phyloP scores from a whole-genome alignment of 2,113 vertebrate species.

The Pedionomus torquatus region DNA sequence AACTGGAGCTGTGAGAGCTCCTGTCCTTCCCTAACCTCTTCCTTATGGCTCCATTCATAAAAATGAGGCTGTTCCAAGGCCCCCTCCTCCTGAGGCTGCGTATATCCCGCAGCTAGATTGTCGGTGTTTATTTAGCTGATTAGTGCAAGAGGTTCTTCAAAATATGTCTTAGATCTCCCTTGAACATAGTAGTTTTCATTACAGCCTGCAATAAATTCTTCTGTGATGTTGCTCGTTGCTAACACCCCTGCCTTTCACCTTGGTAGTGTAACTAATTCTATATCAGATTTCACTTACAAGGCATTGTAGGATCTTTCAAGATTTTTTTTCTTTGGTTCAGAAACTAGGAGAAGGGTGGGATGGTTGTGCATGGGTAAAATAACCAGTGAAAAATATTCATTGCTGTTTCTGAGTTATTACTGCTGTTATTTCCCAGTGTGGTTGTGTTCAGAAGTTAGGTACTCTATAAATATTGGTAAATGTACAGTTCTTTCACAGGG shows the following conservation, averaged over 20 bases:
- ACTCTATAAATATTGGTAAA: background rate
- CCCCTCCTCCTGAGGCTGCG: background rate
- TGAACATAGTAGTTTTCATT: background rate
- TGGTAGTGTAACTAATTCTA: background rate
- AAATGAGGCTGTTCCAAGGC: background rate
- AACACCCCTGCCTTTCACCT: background rate
- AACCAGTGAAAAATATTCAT: background rate
- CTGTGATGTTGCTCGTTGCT: background rate
- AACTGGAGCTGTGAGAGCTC: background rate
- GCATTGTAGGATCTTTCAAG: background rate
- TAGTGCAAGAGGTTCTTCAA: background rate
- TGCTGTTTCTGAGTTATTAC: background rate
- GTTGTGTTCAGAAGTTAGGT: background rate
- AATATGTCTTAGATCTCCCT: background rate
- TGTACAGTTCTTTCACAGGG: background rate
- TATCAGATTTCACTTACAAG: background rate
- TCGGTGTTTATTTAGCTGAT: background rate
- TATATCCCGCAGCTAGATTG: background rate
- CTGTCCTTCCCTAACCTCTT: background rate
- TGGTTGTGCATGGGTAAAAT: background rate
- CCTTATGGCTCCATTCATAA: slow-evolving; percentile 12
- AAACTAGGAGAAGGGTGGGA: background rate
- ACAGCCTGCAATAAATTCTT: background rate
- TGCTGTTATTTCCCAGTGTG: background rate
- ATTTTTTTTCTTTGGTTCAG: background rate